Evolutionary conservation across 2,113 vertebrate species (phyloP).

Genomic region (Arothron firmamentum): DNA sequence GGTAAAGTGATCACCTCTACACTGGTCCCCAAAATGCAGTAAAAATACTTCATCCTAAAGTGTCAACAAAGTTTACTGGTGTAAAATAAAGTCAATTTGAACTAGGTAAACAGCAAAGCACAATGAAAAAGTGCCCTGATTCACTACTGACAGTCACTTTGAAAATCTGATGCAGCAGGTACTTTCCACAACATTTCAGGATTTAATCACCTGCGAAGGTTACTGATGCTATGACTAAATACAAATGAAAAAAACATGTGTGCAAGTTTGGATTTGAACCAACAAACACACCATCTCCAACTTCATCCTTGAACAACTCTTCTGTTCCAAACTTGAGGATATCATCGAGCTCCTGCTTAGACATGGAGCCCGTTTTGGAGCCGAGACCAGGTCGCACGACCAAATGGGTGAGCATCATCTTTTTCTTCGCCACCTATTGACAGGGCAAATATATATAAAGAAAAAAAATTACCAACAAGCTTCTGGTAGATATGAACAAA

Average conservation of each 20-base stretch:
- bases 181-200: too few relatives aligned
- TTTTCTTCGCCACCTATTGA: constrained; percentile 91
- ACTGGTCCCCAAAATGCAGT: too few relatives aligned
- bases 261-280: neutral
- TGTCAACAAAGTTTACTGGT: neutral
- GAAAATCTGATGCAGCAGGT: too few relatives aligned
- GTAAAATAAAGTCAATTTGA: neutral
- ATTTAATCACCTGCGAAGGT: too few relatives aligned
- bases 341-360: constrained; percentile 97
- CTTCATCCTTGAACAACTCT: constrained; percentile 92
- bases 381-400: constrained; percentile 95
- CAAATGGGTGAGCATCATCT: constrained; percentile 98
- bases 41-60: too few relatives aligned
- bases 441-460: too few relatives aligned
- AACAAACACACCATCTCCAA: constrained; percentile 83
- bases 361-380: constrained; percentile 98
- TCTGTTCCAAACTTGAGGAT: constrained; percentile 99
- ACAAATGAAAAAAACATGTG: neutral
- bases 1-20: neutral
- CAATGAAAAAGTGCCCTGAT: too few relatives aligned
- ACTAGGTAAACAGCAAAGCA: too few relatives aligned
- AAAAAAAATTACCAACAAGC: neutral
- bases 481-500: neutral
- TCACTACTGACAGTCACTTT: too few relatives aligned
- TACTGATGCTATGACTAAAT: too few relatives aligned